Base-by-base conservation (phyloP, 2,888 invertebrate genomes). In the Lypha dubia region DNA sequence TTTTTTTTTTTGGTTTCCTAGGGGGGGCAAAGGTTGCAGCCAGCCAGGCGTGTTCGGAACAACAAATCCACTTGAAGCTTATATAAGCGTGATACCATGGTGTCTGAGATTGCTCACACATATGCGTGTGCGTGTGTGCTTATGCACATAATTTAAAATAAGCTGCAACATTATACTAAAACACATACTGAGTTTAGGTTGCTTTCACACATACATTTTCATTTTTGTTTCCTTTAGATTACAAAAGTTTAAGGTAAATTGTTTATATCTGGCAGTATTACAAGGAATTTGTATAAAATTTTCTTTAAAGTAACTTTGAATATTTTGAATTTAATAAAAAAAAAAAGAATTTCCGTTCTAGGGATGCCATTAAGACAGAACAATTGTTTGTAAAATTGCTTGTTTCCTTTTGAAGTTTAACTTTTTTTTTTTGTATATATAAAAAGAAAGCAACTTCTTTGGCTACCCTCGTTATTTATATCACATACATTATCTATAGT, bases 21-120 rank as follows among this genome's bases (percentile, higher is more conserved):
- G 4, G 9, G 20, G 38, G 53, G n/a, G n/a, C n/a, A n/a, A n/a
- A n/a, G n/a, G n/a, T 46, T 46, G 13, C 67, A 8, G 28, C n/a
- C n/a, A n/a, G n/a, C n/a, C n/a, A n/a, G 41, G 20, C 28, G n/a
- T 28, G 58, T 38, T 67, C n/a, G 38, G 15, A 62, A 35, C 46
- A 74, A 58, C 75, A 81, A 84, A 84, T 84, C 84, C 81, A 77
- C 77, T 84, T 81, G 81, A 70, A 79, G 84, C 77, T 84, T 81
- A 62, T 74, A 65, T 70, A 81, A 84, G 79, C 83, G 65, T 68
- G 62, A 81, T 65, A 82, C 79, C 82, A 80, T 82, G 83, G 86
- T 73, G 84, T 85, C 85, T 86, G 79, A 79, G 86, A 85, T 87
- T 87, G 84, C 81, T 44, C 63, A 70, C 65, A 70, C 77, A 68